These are phyloP conservation scores for Aleiodes testaceus DNA, from an alignment of 2,888 invertebrate genomes.

Conservation along the genomic window DNA sequence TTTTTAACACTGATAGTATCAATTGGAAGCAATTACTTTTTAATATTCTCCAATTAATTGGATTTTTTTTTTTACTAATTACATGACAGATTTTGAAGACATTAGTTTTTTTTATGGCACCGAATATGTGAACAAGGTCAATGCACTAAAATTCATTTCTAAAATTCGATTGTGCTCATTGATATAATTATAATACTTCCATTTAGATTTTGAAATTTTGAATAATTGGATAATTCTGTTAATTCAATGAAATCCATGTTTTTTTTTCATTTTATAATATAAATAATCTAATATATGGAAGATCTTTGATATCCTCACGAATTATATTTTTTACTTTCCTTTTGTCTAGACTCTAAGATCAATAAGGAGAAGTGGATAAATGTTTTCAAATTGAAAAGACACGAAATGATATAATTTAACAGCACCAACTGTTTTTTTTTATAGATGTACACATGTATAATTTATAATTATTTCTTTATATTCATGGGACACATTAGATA, in stretches of 20 bases:
- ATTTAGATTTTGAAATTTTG: constrained; percentile 13
- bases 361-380: constrained; percentile 6
- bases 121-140: constrained; percentile 24
- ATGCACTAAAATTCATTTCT: constrained; percentile 5
- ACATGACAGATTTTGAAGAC: constrained; percentile 45
- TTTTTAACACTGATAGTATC: constrained; percentile 38
- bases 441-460: constrained; percentile 14
- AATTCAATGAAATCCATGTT: constrained; percentile 42
- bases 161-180: constrained; percentile 35
- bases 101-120: constrained; percentile 40
- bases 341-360: constrained; percentile 25
- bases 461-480: constrained; percentile 32
- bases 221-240: constrained; percentile 7
- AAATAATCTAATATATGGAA: constrained; percentile 49
- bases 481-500: constrained; percentile 37
- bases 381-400: constrained; percentile 1
- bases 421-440: constrained; percentile 35
- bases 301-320: constrained; percentile 45
- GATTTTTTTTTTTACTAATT: background rate
- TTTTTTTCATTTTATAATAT: constrained; percentile 26
- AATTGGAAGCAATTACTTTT: constrained; percentile 27
- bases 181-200: constrained; percentile 4
- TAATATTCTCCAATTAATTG: background rate
- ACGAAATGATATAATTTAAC: constrained; percentile 18
- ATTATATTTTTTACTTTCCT: constrained; percentile 22